Conservation (phyloP, 2,113 vertebrate genomes). For the Tragelaphus strepsiceros region DNA sequence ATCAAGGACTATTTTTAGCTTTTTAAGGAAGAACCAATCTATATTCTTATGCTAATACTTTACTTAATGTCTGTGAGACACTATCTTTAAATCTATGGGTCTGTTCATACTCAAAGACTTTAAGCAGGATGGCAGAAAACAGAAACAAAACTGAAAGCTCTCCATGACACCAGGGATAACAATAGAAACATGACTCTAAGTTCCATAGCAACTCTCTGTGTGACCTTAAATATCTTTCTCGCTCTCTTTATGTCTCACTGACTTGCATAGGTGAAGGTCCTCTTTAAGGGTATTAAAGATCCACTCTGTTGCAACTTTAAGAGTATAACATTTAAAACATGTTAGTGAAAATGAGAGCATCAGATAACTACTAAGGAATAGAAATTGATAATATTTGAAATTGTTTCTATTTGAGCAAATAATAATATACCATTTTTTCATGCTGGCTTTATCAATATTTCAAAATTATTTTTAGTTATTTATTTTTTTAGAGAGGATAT, state of each 20-base stretch:
- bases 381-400: background rate
- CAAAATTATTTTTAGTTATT: background rate
- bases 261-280: background rate
- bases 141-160: background rate
- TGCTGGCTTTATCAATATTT: background rate
- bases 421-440: background rate
- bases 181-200: background rate
- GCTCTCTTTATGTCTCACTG: background rate
- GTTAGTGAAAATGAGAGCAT: background rate
- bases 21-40: background rate
- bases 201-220: background rate
- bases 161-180: background rate
- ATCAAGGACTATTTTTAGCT: background rate
- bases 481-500: background rate
- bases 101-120: background rate
- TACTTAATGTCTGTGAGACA: background rate
- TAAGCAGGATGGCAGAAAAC: background rate
- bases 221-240: background rate
- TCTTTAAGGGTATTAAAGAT: background rate
- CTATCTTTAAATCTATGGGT: background rate
- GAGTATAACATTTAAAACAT: background rate
- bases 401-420: slow-evolving; percentile 11
- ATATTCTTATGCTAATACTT: background rate
- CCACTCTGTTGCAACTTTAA: background rate
- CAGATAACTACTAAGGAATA: background rate